phyloP scores from a whole-genome alignment of 2,113 vertebrate genomes.

The Carettochelys insculpta region DNA sequence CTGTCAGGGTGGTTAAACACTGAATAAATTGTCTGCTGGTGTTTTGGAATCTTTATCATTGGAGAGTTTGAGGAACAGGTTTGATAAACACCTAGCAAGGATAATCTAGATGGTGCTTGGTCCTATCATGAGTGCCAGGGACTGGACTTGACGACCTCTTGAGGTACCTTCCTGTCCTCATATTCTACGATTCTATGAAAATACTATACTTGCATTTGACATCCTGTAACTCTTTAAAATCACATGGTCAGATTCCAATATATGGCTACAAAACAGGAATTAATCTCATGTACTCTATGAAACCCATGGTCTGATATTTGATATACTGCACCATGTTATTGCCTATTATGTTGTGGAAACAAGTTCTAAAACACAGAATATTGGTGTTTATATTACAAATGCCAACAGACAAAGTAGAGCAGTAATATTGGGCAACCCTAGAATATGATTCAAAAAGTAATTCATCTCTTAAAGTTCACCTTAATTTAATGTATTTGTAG shows the following conservation, averaged over 20 bases:
- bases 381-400: neutral
- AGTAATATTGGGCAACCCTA: neutral
- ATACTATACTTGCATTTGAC: neutral
- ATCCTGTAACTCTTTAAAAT: neutral
- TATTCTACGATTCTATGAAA: neutral
- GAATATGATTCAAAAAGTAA: slow-evolving; percentile 60
- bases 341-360: neutral
- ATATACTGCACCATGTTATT: neutral
- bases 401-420: neutral
- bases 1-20: too few relatives aligned
- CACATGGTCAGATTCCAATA: neutral
- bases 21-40: too few relatives aligned
- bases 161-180: too few relatives aligned
- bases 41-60: too few relatives aligned
- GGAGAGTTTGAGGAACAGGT: too few relatives aligned
- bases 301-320: neutral
- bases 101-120: too few relatives aligned
- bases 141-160: too few relatives aligned
- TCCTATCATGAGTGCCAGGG: too few relatives aligned
- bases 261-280: neutral
- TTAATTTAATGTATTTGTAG: slow-evolving; percentile 80
- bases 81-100: too few relatives aligned
- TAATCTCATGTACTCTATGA: neutral
- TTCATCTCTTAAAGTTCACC: slow-evolving; percentile 75
- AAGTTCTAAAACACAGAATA: neutral